A percentile compares a stretch with the other conserved stretches of the same genome.
Conservation (phyloP, 2,113 vertebrate species). For the Sula dactylatra region DNA sequence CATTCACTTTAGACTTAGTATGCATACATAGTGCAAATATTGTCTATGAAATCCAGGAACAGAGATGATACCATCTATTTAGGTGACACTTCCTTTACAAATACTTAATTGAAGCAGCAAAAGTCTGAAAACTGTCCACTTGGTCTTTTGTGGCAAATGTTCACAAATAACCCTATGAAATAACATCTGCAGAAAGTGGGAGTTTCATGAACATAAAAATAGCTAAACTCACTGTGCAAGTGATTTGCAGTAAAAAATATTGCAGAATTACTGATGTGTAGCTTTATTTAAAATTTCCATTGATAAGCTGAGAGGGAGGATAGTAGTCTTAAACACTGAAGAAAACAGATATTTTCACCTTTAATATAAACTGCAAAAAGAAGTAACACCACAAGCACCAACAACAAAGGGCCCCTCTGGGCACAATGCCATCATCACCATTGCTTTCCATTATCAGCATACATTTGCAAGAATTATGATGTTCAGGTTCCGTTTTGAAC, state of each 20-base stretch:
- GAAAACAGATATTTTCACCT: not conserved
- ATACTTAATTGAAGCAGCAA: not conserved
- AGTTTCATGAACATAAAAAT: not conserved
- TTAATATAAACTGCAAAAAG: not conserved
- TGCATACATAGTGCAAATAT: not conserved
- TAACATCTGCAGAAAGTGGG: not conserved
- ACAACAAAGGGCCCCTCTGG: not conserved
- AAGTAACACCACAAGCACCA: not conserved
- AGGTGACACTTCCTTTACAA: not conserved
- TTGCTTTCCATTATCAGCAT: not conserved
- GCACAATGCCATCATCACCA: not conserved
- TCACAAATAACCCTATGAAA: not conserved
- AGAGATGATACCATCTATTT: not conserved
- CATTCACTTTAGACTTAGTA: not conserved
- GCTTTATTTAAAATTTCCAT: not conserved
- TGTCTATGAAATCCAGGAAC: not conserved
- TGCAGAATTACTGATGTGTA: not conserved
- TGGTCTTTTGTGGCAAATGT: not conserved
- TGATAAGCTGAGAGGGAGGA: not conserved
- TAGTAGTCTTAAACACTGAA: not conserved
- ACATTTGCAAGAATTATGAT: not conserved
- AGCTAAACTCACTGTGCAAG: not conserved
- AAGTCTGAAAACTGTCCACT: not conserved
- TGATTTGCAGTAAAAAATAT: not conserved
- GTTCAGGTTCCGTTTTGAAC: conserved; percentile 21